Percentiles rank a stretch among this genome's conserved stretches.
Conservation (phyloP, 2,888 invertebrate genomes). For the Stenoptilia bipunctidactyla region DNA sequence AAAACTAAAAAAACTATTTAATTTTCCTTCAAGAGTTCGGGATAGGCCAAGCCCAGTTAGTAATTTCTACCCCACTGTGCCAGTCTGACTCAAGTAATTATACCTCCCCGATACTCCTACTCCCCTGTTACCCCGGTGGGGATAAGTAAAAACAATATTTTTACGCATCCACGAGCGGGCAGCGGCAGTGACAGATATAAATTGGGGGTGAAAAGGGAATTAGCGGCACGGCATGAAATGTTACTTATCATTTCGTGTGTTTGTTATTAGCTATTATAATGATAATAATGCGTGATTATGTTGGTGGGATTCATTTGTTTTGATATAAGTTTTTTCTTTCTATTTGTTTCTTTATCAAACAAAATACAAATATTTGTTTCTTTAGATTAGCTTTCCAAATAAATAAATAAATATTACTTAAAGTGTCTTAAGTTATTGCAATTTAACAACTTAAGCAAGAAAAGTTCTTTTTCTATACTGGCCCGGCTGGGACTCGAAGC, state of each 20-base stretch:
- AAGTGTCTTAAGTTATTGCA: no score
- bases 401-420: no score
- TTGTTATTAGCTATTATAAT: conserved; percentile 24
- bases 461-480: no score
- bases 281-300: conserved; percentile 11
- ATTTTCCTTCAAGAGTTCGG: conserved; percentile 28
- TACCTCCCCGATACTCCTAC: conserved; percentile 33
- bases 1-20: no score
- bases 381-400: no score
- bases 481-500: no score
- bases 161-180: conserved; percentile 52
- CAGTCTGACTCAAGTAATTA: conserved; percentile 54
- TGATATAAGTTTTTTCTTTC: no score
- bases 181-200: conserved; percentile 66
- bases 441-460: no score
- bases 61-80: conserved; percentile 48
- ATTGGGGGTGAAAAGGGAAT: conserved; percentile 61
- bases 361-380: no score
- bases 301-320: conserved; percentile 2
- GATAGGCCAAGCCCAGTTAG: conserved; percentile 36
- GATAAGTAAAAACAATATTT: conserved; percentile 71
- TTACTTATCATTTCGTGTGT: conserved; percentile 22
- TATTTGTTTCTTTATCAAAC: no score
- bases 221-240: conserved; percentile 26
- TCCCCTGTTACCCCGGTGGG: conserved; percentile 28